These are phyloP conservation scores for Polypterus bichir DNA, from an alignment of 2,113 vertebrate genomes.

Conservation along the genomic window DNA sequence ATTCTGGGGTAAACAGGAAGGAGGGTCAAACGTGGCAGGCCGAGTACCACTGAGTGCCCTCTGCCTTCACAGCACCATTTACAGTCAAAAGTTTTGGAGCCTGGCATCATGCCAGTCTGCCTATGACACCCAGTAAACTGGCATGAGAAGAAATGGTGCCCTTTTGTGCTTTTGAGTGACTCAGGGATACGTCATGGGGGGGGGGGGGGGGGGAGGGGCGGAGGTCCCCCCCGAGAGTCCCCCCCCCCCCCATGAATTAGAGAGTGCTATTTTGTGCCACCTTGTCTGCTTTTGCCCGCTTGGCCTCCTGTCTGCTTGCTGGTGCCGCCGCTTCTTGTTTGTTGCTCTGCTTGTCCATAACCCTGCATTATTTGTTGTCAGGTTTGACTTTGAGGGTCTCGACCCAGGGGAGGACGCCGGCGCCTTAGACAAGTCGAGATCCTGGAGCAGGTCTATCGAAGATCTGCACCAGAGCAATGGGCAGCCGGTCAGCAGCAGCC, in stretches of 20 bases:
- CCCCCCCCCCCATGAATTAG: background rate
- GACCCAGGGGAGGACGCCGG: conserved; percentile 73
- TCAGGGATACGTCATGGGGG: background rate
- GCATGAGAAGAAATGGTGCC: too few species aligned
- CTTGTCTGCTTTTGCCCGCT: background rate
- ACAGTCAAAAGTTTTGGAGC: too few species aligned
- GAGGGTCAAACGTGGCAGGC: too few species aligned
- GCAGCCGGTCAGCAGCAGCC: conserved; percentile 79
- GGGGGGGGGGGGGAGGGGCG: conserved; percentile 11
- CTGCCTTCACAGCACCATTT: too few species aligned
- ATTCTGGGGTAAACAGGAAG: too few species aligned
- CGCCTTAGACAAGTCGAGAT: conserved; percentile 72
- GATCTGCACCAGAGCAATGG: conserved; percentile 76
- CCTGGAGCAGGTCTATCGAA: conserved; percentile 95
- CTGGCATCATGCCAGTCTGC: too few species aligned
- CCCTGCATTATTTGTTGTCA: conserved; percentile 32
- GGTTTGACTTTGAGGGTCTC: conserved; percentile 92
- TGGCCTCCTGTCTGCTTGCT: background rate
- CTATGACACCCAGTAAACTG: too few species aligned
- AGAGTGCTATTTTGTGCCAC: too few species aligned
- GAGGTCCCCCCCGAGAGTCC: too few species aligned
- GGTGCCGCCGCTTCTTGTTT: background rate
- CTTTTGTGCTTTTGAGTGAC: too few species aligned
- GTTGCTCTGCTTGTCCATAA: conserved; percentile 3
- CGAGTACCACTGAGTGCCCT: too few species aligned